Conservation (phyloP, 2,888 invertebrate genomes). For the Hipparchia semele region DNA sequence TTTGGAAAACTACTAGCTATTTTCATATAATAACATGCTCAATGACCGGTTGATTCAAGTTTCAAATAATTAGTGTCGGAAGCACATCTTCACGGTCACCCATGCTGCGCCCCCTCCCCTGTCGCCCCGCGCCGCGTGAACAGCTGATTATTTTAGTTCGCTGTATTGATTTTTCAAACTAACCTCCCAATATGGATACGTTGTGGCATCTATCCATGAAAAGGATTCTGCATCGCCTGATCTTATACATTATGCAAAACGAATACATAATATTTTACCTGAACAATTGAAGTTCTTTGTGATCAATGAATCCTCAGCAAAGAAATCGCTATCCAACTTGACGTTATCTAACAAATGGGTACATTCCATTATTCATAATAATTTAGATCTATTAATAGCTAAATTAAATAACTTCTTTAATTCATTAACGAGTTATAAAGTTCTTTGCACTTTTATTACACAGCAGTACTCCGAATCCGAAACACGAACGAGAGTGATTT, state of each 20-base stretch:
- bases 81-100: conserved; percentile 72
- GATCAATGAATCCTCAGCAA: conserved; percentile 75
- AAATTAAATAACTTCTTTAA: conserved; percentile 54
- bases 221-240: conserved; percentile 10
- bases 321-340: conserved; percentile 79
- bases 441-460: conserved; percentile 48
- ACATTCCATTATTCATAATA: conserved; percentile 86
- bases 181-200: conserved; percentile 62
- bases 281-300: conserved; percentile 86
- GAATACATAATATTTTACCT: conserved; percentile 74
- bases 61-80: conserved; percentile 52
- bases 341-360: conserved; percentile 87
- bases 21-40: neutral
- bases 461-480: conserved; percentile 44
- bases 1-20: neutral
- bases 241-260: conserved; percentile 45
- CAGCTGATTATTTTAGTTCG: conserved; percentile 80
- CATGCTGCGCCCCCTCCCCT: conserved; percentile 58
- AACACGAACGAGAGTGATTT: conserved; percentile 54
- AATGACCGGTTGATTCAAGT: conserved; percentile 22
- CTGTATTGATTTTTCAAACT: conserved; percentile 80
- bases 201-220: conserved; percentile 35
- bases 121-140: conserved; percentile 61
- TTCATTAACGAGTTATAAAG: conserved; percentile 58
- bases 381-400: conserved; percentile 49